Evolutionary conservation across 23 tunicate species (phyloP).

Genomic region (Corella eumyota): DNA sequence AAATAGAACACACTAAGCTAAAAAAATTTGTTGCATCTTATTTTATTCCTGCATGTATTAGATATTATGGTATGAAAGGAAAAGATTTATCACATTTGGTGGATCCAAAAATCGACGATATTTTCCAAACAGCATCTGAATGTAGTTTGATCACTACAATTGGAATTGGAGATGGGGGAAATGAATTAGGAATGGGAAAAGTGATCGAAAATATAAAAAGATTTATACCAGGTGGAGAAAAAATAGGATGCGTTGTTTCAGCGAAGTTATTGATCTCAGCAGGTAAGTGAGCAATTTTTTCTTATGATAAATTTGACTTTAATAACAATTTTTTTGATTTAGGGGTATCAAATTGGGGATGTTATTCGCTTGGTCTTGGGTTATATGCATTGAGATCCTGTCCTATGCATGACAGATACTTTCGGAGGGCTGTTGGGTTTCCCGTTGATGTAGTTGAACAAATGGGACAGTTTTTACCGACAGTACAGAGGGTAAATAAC

Average conservation of each 20-base stretch:
- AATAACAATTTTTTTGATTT: constrained; percentile 2
- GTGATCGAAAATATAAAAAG: constrained; percentile 44
- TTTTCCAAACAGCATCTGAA: constrained; percentile 36
- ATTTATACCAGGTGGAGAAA: constrained; percentile 36
- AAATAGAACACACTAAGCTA: constrained; percentile 3
- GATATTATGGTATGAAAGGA: too few relatives aligned
- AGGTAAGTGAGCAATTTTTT: constrained; percentile 22
- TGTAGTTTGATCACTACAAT: constrained; percentile 35
- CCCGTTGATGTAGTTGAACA: constrained; percentile 12
- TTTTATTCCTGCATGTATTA: not conserved
- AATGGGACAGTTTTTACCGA: constrained; percentile 27
- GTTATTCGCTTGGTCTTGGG: constrained; percentile 48
- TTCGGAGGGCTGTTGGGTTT: constrained; percentile 61
- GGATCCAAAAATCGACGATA: constrained; percentile 38
- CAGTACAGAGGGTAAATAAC: constrained; percentile 41
- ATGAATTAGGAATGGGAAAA: constrained; percentile 92
- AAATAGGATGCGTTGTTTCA: constrained; percentile 36
- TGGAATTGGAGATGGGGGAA: constrained; percentile 87
- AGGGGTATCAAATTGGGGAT: constrained; percentile 89
- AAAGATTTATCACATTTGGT: constrained; percentile 35
- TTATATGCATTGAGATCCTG: constrained; percentile 41
- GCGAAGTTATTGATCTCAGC: constrained; percentile 45
- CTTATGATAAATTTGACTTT: not conserved
- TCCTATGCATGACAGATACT: constrained; percentile 57
- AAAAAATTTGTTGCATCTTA: not conserved